Base-by-base conservation (phyloP, 2,797 vertebrate genomes). In the Aphelocoma californica region DNA sequence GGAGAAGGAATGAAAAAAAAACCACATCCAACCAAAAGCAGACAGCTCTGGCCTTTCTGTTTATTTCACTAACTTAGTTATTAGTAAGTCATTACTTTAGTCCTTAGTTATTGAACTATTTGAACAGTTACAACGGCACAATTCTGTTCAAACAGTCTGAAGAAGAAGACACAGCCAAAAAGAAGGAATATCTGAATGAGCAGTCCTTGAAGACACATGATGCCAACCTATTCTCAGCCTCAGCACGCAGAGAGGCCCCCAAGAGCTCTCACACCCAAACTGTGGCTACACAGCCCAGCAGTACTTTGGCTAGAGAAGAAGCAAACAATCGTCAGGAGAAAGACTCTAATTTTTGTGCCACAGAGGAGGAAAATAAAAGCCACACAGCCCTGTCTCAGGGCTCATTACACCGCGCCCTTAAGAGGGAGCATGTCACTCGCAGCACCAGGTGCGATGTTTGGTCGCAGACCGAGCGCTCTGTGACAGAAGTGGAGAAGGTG, bases 381-480 rank as follows among this genome's bases (percentile, higher is more conserved):
- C 73, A 20, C 8, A 24, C 65, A 50, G 44, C 77, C 18, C 80
- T 69, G 26, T 61, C 64, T 83, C 89, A 28, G 38, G 79, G 65
- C 88, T 38, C 81, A 19, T 86, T 74, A 57, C 67, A 82, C 58
- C 38, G 10, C 11, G 21, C 58, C 45, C 48, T 40, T 25, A 71
- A 34, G 73, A 15, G n/a, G 45, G 32, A 47, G 90, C 86, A 9
- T 11, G 81, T 90, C 72, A 8, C 75, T 24, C 31, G 2, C 54
- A 25, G 56, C 24, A 23, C 8, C 38, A 58, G 40, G n/a, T 7
- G 60, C 25, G 97, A 99, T 4, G 94, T 40, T 2, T 98, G 92
- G 88, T 98, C 98, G 7, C 99, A 99, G 94, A 99, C 98, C 0
- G 90, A 96, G 18, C 19, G 18, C 72, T 29, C 34, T 20, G 48